A percentile compares a stretch with the other conserved stretches of the same genome.
phyloP scores from a whole-genome alignment of 1,140 invertebrate genomes.

The Plutomurus gul region DNA sequence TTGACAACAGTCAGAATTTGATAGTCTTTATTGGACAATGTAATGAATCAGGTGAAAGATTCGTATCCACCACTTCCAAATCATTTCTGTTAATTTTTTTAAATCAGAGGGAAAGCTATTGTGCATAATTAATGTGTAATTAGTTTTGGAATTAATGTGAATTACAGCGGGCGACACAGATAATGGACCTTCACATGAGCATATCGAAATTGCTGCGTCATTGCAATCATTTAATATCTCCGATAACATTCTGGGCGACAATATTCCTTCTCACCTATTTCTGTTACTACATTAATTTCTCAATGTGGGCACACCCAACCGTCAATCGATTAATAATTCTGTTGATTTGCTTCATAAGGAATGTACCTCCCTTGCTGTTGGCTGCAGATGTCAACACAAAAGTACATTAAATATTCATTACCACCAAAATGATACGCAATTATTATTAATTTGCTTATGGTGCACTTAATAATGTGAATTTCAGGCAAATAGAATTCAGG shows the following conservation, averaged over 20 bases:
- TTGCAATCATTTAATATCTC: not conserved
- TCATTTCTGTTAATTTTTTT: too few relatives aligned
- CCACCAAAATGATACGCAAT: not conserved
- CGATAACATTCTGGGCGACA: not conserved
- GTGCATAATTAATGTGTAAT: too few relatives aligned
- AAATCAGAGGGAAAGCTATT: too few relatives aligned
- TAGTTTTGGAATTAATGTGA: too few relatives aligned
- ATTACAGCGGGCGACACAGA: too few relatives aligned
- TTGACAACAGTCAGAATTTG: too few relatives aligned
- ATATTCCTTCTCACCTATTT: not conserved
- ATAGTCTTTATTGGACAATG: too few relatives aligned
- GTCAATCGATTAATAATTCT: not conserved
- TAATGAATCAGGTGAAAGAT: too few relatives aligned
- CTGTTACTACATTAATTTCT: not conserved
- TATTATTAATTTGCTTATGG: not conserved
- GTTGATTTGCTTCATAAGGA: not conserved
- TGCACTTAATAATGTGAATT: not conserved
- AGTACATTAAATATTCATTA: not conserved
- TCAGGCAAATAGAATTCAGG: not conserved
- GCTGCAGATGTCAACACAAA: constrained; percentile 6
- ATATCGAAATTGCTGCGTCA: not conserved
- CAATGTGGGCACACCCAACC: not conserved
- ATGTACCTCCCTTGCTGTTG: not conserved
- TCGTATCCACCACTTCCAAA: too few relatives aligned
- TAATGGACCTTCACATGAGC: not conserved